Evolutionary conservation across 2,113 vertebrate species (phyloP).

Genomic region (Melanostigma gelatinosum): DNA sequence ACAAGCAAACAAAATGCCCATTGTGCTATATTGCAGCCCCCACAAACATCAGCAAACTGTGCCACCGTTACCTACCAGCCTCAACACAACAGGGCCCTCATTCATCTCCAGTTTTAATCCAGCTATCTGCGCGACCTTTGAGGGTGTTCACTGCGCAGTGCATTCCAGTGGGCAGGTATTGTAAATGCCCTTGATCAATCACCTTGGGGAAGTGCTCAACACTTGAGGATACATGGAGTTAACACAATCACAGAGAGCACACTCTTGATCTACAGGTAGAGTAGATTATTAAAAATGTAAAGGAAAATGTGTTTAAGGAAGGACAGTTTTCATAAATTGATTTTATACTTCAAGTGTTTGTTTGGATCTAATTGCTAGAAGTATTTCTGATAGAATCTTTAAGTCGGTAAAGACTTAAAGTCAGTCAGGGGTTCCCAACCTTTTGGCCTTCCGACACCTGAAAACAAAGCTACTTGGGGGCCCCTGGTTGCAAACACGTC

Average conservation of each 20-base stretch:
- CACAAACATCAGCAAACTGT: slow-evolving; percentile 61
- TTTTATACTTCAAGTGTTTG: not conserved
- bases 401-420: not conserved
- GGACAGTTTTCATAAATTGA: not conserved
- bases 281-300: not conserved
- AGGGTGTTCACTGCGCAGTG: slow-evolving; percentile 38
- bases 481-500: not conserved
- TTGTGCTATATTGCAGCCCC: slow-evolving; percentile 55
- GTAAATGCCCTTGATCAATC: slow-evolving; percentile 66
- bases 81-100: slow-evolving; percentile 60
- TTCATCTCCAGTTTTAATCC: slow-evolving; percentile 52
- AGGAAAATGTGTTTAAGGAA: not conserved
- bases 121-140: slow-evolving; percentile 58
- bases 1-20: slow-evolving; percentile 71
- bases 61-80: slow-evolving; percentile 53
- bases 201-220: slow-evolving; percentile 47
- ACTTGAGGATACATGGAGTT: slow-evolving; percentile 14
- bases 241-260: not conserved
- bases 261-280: not conserved
- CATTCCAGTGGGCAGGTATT: slow-evolving; percentile 60
- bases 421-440: not conserved
- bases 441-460: no score
- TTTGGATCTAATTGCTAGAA: not conserved
- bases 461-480: not conserved
- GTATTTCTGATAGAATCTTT: not conserved